These are phyloP conservation scores for Hydrophis major DNA, from an alignment of 2,797 vertebrate genomes.

Conservation along the genomic window DNA sequence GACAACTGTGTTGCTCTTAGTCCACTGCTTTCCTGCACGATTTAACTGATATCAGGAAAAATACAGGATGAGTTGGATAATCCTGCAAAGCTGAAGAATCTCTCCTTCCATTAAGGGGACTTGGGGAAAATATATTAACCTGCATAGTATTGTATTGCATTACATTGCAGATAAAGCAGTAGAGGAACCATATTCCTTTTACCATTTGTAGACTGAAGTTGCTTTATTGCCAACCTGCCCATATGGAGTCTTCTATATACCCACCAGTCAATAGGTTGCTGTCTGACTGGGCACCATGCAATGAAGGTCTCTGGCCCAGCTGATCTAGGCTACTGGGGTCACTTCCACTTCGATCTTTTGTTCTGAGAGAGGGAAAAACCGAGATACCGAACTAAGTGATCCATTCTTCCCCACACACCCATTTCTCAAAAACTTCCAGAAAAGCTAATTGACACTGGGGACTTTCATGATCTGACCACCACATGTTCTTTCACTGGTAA, in stretches of 20 bases:
- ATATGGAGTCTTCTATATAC: neutral
- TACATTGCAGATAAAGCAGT: neutral
- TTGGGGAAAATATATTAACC: neutral
- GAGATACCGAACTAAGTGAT: neutral
- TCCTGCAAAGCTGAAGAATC: neutral
- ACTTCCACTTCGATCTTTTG: slow-evolving; percentile 75
- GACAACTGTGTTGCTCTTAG: neutral
- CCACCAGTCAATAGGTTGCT: slow-evolving; percentile 78
- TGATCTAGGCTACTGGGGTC: slow-evolving; percentile 80
- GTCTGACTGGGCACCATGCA: slow-evolving; percentile 84
- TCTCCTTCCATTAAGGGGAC: neutral
- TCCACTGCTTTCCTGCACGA: neutral
- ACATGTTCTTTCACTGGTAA: neutral
- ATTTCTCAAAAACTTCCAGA: neutral
- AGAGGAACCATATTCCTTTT: neutral
- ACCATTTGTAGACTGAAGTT: neutral
- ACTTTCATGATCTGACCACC: neutral
- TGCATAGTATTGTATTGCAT: neutral
- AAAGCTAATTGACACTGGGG: neutral
- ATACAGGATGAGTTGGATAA: neutral
- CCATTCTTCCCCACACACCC: neutral
- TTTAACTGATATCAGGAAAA: neutral
- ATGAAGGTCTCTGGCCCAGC: slow-evolving; percentile 67
- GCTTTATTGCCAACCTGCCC: neutral
- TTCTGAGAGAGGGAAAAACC: slow-evolving; percentile 56